Conservation (phyloP, 2,888 invertebrate genomes). For the Ommatoiulus sabulosus region DNA sequence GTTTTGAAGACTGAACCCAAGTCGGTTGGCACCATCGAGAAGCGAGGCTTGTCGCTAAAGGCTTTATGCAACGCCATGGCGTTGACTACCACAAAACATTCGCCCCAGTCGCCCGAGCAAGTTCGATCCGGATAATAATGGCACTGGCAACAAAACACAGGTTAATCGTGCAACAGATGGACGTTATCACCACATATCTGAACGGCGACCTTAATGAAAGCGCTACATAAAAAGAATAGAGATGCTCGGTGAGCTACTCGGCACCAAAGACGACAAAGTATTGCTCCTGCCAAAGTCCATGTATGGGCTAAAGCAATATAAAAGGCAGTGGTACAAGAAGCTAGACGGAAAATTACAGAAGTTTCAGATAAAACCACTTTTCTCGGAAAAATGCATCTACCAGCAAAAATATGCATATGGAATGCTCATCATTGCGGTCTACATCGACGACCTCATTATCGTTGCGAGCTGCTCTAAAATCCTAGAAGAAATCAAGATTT, state of each 20-base stretch:
- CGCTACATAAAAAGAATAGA: not conserved
- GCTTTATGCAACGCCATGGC: slow-evolving; percentile 35
- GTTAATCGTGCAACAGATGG: slow-evolving; percentile 47
- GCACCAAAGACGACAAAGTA: too few species aligned
- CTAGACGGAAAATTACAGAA: too few species aligned
- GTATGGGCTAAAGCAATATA: slow-evolving; percentile 51
- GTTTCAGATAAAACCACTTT: not conserved
- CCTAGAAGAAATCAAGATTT: too few species aligned
- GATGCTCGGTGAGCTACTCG: not conserved
- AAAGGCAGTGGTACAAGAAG: too few species aligned
- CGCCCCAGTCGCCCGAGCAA: too few species aligned
- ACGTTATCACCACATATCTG: slow-evolving; percentile 46
- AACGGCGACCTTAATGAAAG: slow-evolving; percentile 52
- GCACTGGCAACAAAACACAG: slow-evolving; percentile 34
- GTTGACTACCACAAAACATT: slow-evolving; percentile 50
- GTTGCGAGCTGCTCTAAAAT: too few species aligned
- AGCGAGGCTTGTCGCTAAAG: slow-evolving; percentile 53
- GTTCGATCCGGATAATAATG: slow-evolving; percentile 49
- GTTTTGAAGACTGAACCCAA: slow-evolving; percentile 46
- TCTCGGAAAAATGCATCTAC: slow-evolving; percentile 49
- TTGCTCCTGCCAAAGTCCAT: slow-evolving; percentile 42
- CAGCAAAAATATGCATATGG: not conserved
- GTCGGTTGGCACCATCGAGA: slow-evolving; percentile 36
- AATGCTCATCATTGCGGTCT: not conserved
- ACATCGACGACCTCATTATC: too few species aligned